Evolutionary conservation across 1,140 invertebrate genomes (phyloP).

Genomic region (Hyles vespertilio): DNA sequence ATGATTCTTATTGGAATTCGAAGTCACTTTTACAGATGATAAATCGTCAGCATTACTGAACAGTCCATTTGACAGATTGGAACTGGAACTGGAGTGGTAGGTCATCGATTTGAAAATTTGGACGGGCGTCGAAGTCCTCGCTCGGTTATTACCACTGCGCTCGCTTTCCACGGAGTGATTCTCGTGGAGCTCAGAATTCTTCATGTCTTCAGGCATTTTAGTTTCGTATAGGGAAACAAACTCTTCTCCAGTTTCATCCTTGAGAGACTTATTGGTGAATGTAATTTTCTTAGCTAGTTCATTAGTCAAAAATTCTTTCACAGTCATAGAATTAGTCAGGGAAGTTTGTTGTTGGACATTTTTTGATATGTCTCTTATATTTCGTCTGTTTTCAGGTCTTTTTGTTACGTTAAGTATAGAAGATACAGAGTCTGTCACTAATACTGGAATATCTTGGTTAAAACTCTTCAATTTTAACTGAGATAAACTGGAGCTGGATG

Average conservation of each 20-base stretch:
- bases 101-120: constrained; percentile 67
- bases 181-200: constrained; percentile 29
- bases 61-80: constrained; percentile 61
- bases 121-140: constrained; percentile 76
- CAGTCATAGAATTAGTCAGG: constrained; percentile 57
- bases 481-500: constrained; percentile 65
- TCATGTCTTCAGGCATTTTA: constrained; percentile 61
- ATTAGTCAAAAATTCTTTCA: constrained; percentile 62
- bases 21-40: constrained; percentile 73
- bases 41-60: constrained; percentile 74
- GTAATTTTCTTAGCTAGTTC: constrained; percentile 65
- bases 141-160: constrained; percentile 40
- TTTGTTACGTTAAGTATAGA: constrained; percentile 33
- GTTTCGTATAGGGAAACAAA: constrained; percentile 62
- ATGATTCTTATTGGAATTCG: constrained; percentile 61
- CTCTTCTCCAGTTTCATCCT: constrained; percentile 46
- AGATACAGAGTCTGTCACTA: constrained; percentile 41
- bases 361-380: constrained; percentile 30
- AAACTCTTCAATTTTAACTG: constrained; percentile 53
- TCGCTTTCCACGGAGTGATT: constrained; percentile 34
- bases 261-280: constrained; percentile 51
- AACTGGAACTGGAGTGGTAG: constrained; percentile 64
- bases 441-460: constrained; percentile 37
- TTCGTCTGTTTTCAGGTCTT: constrained; percentile 23
- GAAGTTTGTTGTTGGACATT: constrained; percentile 58